These are phyloP conservation scores for Xanthorhoe designata DNA, from an alignment of 2,888 invertebrate genomes.

Conservation along the genomic window DNA sequence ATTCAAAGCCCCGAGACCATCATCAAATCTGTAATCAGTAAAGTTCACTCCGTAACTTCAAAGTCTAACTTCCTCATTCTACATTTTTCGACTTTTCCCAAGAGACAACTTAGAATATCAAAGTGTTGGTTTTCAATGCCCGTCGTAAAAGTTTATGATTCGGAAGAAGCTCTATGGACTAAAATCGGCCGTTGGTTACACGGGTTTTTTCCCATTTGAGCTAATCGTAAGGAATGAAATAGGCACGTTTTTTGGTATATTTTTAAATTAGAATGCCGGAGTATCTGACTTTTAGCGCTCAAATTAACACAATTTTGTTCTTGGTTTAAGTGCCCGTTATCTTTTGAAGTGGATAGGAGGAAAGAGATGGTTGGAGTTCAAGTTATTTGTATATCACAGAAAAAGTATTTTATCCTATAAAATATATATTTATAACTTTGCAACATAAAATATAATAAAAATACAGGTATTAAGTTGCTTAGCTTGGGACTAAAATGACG, in stretches of 20 bases:
- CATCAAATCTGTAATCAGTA: background rate
- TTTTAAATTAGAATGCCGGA: background rate
- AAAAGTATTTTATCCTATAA: too few relatives aligned
- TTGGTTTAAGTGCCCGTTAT: too few relatives aligned
- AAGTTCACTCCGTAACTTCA: background rate
- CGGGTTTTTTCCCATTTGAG: background rate
- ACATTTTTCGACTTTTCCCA: background rate
- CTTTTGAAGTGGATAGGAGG: too few relatives aligned
- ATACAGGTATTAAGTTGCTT: too few relatives aligned
- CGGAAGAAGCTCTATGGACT: constrained; percentile 1
- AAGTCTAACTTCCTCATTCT: background rate
- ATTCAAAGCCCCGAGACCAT: background rate
- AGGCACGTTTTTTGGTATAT: background rate
- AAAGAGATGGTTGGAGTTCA: too few relatives aligned
- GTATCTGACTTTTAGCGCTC: background rate
- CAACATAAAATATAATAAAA: too few relatives aligned
- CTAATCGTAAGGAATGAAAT: constrained; percentile 2
- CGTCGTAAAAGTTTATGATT: constrained; percentile 1
- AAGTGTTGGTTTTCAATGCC: constrained; percentile 1
- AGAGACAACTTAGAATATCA: constrained; percentile 1
- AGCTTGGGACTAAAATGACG: too few relatives aligned
- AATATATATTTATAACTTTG: too few relatives aligned
- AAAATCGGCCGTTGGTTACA: constrained; percentile 1
- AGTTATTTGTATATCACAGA: too few relatives aligned
- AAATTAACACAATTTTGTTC: background rate